These are phyloP conservation scores for Palythoa heliodiscus DNA, from an alignment of 92 coral and sea anemone genomes.

Conservation along the genomic window DNA sequence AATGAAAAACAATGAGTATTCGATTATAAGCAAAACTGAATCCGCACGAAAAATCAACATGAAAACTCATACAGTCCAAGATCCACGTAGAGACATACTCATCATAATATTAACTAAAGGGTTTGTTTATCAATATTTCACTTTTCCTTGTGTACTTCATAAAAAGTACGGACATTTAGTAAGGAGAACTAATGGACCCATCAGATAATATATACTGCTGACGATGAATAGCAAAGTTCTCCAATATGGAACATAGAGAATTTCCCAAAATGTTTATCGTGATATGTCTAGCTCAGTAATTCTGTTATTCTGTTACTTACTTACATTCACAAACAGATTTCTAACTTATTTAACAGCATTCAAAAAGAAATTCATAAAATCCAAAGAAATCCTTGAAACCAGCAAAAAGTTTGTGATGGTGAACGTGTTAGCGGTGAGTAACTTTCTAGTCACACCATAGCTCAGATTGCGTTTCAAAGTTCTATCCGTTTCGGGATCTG, in stretches of 20 bases:
- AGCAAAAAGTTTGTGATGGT: slow-evolving; percentile 87
- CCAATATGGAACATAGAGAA: not conserved
- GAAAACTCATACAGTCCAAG: no score
- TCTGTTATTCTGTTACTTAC: not conserved
- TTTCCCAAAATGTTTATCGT: not conserved
- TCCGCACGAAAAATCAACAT: no score
- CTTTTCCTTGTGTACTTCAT: no score
- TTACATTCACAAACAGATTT: not conserved
- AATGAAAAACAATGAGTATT: no score
- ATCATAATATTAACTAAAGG: no score
- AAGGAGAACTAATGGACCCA: no score
- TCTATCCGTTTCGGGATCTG: not conserved
- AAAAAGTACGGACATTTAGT: no score
- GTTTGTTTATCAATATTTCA: no score
- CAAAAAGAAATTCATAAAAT: slow-evolving; percentile 74
- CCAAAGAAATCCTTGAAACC: slow-evolving; percentile 68
- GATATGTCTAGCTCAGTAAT: not conserved
- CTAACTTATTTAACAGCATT: slow-evolving; percentile 53
- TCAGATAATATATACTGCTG: not conserved
- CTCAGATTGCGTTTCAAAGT: no score
- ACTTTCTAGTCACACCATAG: no score
- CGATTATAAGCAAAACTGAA: no score
- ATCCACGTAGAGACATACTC: no score
- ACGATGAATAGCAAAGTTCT: not conserved
- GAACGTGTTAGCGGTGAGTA: slow-evolving; percentile 50